phyloP scores from a whole-genome alignment of 2,113 vertebrate species.

The Xenopus borealis region DNA sequence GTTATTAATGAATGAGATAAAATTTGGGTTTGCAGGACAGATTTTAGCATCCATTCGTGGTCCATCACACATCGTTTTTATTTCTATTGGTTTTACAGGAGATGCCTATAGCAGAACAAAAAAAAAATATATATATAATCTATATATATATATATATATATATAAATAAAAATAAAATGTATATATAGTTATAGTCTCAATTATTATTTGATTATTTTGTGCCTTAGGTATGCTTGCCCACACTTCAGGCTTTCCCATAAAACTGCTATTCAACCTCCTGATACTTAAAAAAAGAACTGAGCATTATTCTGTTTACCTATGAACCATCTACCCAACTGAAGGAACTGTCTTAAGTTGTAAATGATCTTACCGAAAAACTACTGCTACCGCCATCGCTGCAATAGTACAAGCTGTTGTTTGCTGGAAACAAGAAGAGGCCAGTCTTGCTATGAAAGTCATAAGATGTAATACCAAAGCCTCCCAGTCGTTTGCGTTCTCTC shows the following conservation, averaged over 20 bases:
- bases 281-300: too few relatives aligned
- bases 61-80: conserved; percentile 90
- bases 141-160: too few relatives aligned
- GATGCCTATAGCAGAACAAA: conserved; percentile 68
- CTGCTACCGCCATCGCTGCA: conserved; percentile 91
- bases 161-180: too few relatives aligned
- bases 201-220: too few relatives aligned
- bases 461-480: conserved; percentile 93
- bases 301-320: too few relatives aligned
- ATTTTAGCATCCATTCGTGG: conserved; percentile 97
- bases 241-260: too few relatives aligned
- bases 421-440: conserved; percentile 96
- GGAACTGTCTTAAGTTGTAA: neutral
- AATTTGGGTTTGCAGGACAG: conserved; percentile 82
- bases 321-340: neutral
- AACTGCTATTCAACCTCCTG: too few relatives aligned
- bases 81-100: conserved; percentile 91
- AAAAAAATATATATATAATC: neutral
- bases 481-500: conserved; percentile 88
- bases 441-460: conserved; percentile 92
- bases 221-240: too few relatives aligned
- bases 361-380: conserved; percentile 86
- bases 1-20: conserved; percentile 94
- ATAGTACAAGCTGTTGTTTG: conserved; percentile 96
- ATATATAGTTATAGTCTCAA: too few relatives aligned